Evolutionary conservation across 2,888 invertebrate genomes (phyloP).

Genomic region (Alcis repandata): DNA sequence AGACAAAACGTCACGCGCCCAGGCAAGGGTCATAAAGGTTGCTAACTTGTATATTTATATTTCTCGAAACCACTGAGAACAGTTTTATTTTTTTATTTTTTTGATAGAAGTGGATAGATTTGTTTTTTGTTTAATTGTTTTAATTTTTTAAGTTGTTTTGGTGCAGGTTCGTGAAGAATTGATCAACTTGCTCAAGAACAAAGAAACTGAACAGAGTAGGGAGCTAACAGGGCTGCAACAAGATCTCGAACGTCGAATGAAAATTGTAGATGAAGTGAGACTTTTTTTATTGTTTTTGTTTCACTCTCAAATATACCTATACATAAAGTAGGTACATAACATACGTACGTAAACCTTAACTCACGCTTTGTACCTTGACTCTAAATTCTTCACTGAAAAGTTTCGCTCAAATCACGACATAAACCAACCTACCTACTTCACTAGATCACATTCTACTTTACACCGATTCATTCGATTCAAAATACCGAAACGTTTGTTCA

Average conservation of each 20-base stretch:
- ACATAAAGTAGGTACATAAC: no score
- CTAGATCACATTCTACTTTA: no score
- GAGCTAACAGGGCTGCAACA: conserved; percentile 75
- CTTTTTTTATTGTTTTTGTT: conserved; percentile 17
- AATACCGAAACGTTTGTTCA: no score
- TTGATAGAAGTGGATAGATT: not conserved
- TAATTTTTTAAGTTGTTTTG: conserved; percentile 36
- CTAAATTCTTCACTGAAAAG: no score
- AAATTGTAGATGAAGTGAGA: conserved; percentile 82
- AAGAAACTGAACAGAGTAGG: conserved; percentile 84
- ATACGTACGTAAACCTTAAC: no score
- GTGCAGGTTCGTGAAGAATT: conserved; percentile 87
- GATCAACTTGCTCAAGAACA: conserved; percentile 86
- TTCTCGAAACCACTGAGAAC: not conserved
- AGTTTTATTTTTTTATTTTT: not conserved
- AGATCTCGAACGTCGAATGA: conserved; percentile 80
- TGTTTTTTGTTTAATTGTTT: conserved; percentile 31
- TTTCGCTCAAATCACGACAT: no score
- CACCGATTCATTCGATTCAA: no score
- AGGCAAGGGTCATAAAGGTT: conserved; percentile 88
- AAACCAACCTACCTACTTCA: no score
- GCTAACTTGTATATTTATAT: conserved; percentile 49
- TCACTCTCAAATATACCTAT: not conserved
- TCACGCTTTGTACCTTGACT: no score
- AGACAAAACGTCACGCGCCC: conserved; percentile 86